phyloP scores from a whole-genome alignment of 2,113 vertebrate species.

The Psilopogon haemacephalus region DNA sequence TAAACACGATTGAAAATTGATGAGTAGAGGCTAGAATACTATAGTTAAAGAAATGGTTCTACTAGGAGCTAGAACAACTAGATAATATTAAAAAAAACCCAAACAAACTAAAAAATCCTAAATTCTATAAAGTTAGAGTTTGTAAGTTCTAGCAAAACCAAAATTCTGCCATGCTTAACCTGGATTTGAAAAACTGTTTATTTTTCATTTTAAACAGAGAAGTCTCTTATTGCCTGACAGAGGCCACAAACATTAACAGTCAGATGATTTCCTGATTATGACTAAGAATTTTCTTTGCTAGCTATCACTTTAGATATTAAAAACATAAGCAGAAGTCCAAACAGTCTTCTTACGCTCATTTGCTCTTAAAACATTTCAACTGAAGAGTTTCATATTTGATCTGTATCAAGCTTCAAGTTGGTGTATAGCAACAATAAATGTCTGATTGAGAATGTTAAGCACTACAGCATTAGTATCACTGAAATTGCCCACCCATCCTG shows the following conservation, averaged over 20 bases:
- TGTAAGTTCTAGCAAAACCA: too few relatives aligned
- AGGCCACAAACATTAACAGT: background rate
- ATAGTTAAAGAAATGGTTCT: too few relatives aligned
- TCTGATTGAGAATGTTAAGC: too few relatives aligned
- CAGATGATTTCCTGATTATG: background rate
- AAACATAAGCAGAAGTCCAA: background rate
- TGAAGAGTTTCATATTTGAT: background rate
- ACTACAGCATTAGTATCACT: background rate
- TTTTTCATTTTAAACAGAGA: background rate
- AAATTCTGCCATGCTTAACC: too few relatives aligned
- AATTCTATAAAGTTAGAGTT: too few relatives aligned
- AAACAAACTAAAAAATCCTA: too few relatives aligned
- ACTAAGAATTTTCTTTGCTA: background rate
- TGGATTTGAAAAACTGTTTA: background rate
- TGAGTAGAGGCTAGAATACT: too few relatives aligned
- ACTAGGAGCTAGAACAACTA: too few relatives aligned
- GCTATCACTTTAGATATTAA: background rate
- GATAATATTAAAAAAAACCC: too few relatives aligned
- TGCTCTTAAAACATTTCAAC: background rate
- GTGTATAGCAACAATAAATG: background rate
- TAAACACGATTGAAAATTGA: too few relatives aligned
- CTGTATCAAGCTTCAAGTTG: background rate
- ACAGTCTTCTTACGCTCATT: background rate
- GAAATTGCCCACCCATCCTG: too few relatives aligned
- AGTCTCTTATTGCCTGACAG: background rate